phyloP scores from a whole-genome alignment of 2,113 vertebrate species.

The Pygoscelis antarcticus region DNA sequence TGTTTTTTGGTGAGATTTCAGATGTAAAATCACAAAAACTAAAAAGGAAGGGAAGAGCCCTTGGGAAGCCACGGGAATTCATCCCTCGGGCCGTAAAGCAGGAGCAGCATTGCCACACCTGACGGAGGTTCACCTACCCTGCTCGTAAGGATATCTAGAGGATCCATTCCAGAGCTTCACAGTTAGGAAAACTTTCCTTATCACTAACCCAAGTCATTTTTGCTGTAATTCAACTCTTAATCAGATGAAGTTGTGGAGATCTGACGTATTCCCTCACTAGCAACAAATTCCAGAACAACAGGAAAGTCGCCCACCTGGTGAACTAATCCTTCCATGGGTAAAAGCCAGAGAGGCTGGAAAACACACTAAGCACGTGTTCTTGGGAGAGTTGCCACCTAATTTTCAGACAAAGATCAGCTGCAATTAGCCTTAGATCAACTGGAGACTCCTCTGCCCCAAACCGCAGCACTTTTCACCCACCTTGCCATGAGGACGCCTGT shows the following conservation, averaged over 20 bases:
- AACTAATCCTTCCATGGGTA: constrained; percentile 38
- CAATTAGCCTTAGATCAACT: constrained; percentile 11
- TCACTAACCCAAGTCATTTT: neutral
- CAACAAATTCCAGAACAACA: constrained; percentile 53
- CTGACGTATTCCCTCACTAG: constrained; percentile 15
- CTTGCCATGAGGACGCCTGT: accelerated
- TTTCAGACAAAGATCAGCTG: constrained; percentile 34
- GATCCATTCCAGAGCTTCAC: neutral
- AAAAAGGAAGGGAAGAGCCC: neutral
- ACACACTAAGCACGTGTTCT: constrained; percentile 20
- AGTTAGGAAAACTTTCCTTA: neutral
- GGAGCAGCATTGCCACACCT: neutral
- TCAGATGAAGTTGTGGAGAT: constrained; percentile 21
- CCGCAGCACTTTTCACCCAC: neutral
- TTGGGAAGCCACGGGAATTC: neutral
- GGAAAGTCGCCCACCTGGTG: constrained; percentile 34
- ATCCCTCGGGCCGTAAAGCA: neutral
- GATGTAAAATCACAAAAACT: neutral
- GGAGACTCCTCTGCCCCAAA: neutral
- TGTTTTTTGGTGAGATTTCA: neutral
- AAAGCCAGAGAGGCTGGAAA: constrained; percentile 44
- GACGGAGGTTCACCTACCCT: neutral
- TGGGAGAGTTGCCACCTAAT: constrained; percentile 37
- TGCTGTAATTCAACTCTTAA: constrained; percentile 3
- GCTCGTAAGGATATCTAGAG: neutral